A percentile compares a stretch with the other conserved stretches of the same genome.
Conservation (phyloP, 2,797 vertebrate genomes). For the Glyptemys insculpta region DNA sequence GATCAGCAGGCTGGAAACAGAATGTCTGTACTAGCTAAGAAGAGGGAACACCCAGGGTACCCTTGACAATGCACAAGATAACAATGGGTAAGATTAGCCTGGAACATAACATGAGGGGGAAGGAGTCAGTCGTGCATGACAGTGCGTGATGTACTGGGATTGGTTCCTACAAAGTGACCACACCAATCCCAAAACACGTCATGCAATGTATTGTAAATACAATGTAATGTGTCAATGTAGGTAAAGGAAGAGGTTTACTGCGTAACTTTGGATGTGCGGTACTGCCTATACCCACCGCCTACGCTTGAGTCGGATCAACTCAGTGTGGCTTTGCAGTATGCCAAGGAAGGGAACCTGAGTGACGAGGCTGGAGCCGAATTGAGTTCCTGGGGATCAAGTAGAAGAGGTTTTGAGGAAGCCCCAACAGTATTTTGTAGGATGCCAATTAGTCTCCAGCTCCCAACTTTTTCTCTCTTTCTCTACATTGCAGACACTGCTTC, state of each 20-base stretch:
- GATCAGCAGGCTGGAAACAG: neutral
- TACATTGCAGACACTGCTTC: neutral
- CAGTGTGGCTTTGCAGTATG: neutral
- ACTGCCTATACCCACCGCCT: neutral
- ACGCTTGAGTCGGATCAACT: too few species aligned
- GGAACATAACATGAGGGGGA: neutral
- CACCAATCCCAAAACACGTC: neutral
- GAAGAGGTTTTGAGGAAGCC: neutral
- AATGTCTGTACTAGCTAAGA: neutral
- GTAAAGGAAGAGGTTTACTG: neutral
- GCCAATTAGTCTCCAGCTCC: neutral
- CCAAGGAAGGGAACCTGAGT: neutral
- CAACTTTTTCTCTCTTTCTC: neutral
- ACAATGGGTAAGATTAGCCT: too few species aligned
- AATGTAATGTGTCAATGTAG: neutral
- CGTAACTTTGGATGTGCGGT: neutral
- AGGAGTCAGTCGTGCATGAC: neutral
- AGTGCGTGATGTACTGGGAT: neutral
- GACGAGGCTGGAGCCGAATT: too few species aligned
- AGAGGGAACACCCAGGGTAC: neutral
- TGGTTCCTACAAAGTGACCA: neutral
- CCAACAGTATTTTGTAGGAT: neutral
- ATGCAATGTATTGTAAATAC: neutral
- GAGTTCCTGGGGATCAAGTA: neutral
- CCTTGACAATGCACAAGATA: too few species aligned